These are phyloP conservation scores for Chironomus riparius DNA, from an alignment of 2,888 invertebrate species.

Conservation along the genomic window DNA sequence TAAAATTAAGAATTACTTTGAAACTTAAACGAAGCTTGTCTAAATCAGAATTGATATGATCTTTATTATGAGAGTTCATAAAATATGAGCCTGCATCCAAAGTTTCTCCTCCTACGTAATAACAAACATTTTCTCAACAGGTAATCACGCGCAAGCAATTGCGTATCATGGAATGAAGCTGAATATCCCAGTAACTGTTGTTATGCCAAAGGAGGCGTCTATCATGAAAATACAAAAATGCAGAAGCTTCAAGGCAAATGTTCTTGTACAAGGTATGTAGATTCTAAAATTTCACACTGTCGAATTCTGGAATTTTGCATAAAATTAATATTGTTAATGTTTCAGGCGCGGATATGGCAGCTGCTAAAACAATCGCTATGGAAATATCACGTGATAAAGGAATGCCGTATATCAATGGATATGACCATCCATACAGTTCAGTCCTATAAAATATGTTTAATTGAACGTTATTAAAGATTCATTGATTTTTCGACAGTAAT, in stretches of 20 bases:
- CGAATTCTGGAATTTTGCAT: background rate
- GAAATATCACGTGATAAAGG: conserved; percentile 59
- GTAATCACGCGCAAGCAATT: conserved; percentile 70
- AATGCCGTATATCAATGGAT: conserved; percentile 82
- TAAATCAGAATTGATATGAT: too few relatives aligned
- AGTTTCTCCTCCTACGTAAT: too few relatives aligned
- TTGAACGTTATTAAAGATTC: too few relatives aligned
- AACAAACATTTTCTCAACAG: too few relatives aligned
- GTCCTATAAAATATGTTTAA: background rate
- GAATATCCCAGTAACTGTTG: conserved; percentile 66
- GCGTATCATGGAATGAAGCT: conserved; percentile 69
- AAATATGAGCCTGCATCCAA: too few relatives aligned
- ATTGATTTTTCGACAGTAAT: conserved; percentile 41
- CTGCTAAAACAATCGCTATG: conserved; percentile 74
- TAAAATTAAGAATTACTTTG: too few relatives aligned
- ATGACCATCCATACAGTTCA: conserved; percentile 67
- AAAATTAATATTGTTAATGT: too few relatives aligned
- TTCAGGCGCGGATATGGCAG: conserved; percentile 68
- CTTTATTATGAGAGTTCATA: too few relatives aligned
- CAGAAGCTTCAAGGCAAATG: conserved; percentile 71
- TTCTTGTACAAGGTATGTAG: conserved; percentile 52
- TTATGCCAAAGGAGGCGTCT: conserved; percentile 93
- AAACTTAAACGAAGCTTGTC: too few relatives aligned
- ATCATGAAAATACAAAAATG: conserved; percentile 94
- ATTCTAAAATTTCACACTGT: background rate